These are phyloP conservation scores for Protosalanx chinensis DNA, from an alignment of 2,797 vertebrate species.

Conservation along the genomic window DNA sequence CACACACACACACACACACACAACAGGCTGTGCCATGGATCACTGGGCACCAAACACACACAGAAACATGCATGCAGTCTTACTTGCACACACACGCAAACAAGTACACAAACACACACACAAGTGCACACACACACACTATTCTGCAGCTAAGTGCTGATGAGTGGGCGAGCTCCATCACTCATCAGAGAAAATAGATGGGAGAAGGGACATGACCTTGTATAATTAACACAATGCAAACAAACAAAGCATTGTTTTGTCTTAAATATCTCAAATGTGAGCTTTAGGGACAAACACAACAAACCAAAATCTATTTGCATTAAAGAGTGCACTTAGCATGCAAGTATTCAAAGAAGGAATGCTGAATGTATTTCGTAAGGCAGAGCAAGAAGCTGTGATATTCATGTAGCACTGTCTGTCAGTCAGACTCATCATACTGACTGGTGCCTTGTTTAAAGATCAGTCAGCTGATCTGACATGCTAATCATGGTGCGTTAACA, in stretches of 20 bases:
- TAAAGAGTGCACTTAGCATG: background rate
- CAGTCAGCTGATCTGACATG: slow-evolving; percentile 62
- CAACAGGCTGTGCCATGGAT: background rate
- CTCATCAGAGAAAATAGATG: background rate
- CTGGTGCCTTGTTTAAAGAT: slow-evolving; percentile 40
- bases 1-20: too few relatives aligned
- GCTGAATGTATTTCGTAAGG: background rate
- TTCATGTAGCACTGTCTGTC: background rate
- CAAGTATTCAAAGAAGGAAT: background rate
- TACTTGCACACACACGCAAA: background rate
- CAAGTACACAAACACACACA: background rate
- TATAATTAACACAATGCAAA: background rate
- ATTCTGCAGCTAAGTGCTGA: background rate
- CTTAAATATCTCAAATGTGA: background rate
- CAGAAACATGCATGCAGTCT: background rate
- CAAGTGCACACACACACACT: background rate
- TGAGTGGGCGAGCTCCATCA: background rate
- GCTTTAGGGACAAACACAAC: background rate
- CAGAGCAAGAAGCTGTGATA: background rate
- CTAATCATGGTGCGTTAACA: slow-evolving; percentile 63
- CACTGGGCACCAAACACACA: background rate
- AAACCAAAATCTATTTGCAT: background rate
- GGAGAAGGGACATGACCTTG: background rate
- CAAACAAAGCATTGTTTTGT: background rate
- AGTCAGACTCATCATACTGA: slow-evolving; percentile 35